phyloP scores from a whole-genome alignment of 2,113 vertebrate genomes.

The Lepus europaeus region DNA sequence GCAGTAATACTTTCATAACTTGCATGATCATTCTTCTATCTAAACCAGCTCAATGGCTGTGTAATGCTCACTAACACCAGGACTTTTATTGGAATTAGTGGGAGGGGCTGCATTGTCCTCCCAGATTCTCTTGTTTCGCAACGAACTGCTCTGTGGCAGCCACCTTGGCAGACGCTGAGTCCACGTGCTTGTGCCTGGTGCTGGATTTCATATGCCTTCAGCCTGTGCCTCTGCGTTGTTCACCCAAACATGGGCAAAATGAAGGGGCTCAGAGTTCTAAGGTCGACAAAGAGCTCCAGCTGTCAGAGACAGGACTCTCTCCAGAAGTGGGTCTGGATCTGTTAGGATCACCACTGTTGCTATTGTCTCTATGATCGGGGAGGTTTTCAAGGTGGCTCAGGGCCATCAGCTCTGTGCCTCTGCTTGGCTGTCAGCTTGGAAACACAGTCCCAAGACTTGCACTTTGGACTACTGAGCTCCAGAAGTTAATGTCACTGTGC shows the following conservation, averaged over 20 bases:
- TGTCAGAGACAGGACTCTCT: background rate
- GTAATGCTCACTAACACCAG: background rate
- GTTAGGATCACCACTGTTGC: background rate
- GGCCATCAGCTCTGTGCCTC: background rate
- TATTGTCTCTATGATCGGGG: background rate
- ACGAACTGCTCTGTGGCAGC: background rate
- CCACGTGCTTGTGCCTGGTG: background rate
- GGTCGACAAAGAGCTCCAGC: background rate
- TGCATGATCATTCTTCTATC: constrained; percentile 4
- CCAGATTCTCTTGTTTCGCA: background rate
- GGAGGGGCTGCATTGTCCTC: background rate
- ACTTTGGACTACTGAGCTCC: background rate
- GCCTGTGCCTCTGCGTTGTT: background rate
- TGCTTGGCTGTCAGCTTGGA: background rate
- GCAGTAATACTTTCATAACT: background rate
- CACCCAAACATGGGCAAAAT: background rate
- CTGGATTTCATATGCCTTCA: background rate
- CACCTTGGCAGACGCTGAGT: background rate
- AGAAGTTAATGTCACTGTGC: background rate
- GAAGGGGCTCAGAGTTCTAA: constrained; percentile 14
- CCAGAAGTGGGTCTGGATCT: background rate
- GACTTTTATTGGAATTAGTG: background rate
- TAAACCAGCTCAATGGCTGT: background rate
- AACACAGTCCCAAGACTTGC: background rate
- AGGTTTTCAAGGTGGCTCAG: background rate